Evolutionary conservation across 2,113 vertebrate species (phyloP).

Genomic region (Limanda limanda): DNA sequence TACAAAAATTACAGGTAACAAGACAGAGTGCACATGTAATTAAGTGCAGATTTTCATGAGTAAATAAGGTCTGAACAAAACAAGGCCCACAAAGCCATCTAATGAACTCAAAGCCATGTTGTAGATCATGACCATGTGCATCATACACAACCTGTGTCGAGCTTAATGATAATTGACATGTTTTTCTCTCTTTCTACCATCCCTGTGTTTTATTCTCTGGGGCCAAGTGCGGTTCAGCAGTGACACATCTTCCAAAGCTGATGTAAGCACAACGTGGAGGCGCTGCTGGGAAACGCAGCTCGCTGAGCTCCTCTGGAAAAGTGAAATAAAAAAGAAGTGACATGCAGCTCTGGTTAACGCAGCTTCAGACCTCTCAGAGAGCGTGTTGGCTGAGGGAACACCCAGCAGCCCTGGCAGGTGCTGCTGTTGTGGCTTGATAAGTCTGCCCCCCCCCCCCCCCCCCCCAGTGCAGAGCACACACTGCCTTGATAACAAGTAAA

Average conservation of each 20-base stretch:
- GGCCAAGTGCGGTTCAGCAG: constrained; percentile 27
- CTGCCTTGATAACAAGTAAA: constrained; percentile 58
- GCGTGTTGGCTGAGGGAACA: constrained; percentile 44
- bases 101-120: constrained; percentile 1
- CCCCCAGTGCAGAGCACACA: constrained; percentile 41
- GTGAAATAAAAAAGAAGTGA: neutral
- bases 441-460: constrained; percentile 63
- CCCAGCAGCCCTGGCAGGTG: constrained; percentile 65
- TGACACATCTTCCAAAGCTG: constrained; percentile 57
- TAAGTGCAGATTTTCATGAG: neutral
- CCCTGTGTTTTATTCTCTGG: constrained; percentile 6
- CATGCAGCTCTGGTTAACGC: neutral
- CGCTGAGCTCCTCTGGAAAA: constrained; percentile 33
- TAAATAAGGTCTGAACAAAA: constrained; percentile 23
- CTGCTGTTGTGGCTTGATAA: constrained; percentile 77
- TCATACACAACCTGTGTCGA: constrained; percentile 20
- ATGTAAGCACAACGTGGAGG: constrained; percentile 53
- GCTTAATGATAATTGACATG: constrained; percentile 37
- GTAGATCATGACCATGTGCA: neutral
- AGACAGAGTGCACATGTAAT: neutral
- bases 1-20: neutral
- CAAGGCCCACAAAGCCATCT: constrained; percentile 13
- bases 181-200: constrained; percentile 38
- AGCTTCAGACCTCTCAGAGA: neutral
- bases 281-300: constrained; percentile 35